Evolutionary conservation across 2,113 vertebrate genomes (phyloP).

Genomic region (Puntigrus tetrazona): DNA sequence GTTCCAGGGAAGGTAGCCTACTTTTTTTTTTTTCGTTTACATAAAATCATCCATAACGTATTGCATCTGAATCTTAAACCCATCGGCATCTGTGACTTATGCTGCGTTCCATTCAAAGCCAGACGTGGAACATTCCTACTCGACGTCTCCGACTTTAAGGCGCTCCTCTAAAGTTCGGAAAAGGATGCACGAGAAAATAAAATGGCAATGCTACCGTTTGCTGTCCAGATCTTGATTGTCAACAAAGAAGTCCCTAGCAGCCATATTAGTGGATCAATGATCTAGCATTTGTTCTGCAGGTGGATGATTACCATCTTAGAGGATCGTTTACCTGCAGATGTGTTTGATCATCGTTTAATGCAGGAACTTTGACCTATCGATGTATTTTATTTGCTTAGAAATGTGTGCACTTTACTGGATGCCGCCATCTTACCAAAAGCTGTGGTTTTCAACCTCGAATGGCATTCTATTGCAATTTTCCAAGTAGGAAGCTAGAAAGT

Average conservation of each 20-base stretch:
- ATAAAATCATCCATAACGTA: conserved; percentile 9
- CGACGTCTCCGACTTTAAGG: not conserved
- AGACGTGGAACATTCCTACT: not conserved
- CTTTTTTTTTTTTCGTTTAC: too few relatives aligned
- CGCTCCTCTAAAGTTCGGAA: not conserved
- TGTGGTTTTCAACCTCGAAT: not conserved
- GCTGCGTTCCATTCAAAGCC: conserved; percentile 28
- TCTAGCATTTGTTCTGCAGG: not conserved
- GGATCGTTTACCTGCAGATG: not conserved
- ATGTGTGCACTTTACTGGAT: not conserved
- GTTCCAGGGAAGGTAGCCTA: not conserved
- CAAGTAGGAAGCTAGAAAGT: not conserved
- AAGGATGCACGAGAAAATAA: not conserved
- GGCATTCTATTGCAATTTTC: not conserved
- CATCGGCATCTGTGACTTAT: not conserved
- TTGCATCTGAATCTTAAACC: conserved; percentile 24
- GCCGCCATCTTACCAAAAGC: not conserved
- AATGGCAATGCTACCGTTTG: conserved; percentile 12
- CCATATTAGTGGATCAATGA: conserved; percentile 7
- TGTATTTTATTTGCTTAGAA: not conserved
- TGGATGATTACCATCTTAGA: not conserved
- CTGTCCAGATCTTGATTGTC: conserved; percentile 19
- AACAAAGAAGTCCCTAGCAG: not conserved
- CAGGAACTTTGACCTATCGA: not conserved
- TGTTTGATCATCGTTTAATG: not conserved